Evolutionary conservation across 2,888 invertebrate genomes (phyloP).

Genomic region (Chloroclysta siterata): DNA sequence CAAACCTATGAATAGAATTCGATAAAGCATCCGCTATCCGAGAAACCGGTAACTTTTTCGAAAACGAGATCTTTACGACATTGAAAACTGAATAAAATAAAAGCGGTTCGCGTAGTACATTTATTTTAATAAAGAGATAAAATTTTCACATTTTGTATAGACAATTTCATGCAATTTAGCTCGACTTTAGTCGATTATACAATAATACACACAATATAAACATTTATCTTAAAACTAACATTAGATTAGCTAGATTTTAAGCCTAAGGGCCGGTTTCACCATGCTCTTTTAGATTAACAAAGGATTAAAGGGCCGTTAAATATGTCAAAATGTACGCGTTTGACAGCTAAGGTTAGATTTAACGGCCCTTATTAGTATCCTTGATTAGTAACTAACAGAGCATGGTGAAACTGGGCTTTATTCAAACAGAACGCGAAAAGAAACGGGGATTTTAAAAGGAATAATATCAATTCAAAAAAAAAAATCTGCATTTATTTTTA

Average conservation of each 20-base stretch:
- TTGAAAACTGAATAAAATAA: constrained; percentile 40
- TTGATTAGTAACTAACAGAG: too few relatives aligned
- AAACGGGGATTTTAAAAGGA: neutral
- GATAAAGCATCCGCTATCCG: neutral
- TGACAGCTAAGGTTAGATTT: too few relatives aligned
- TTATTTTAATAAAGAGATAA: constrained; percentile 82
- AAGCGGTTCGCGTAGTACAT: constrained; percentile 81
- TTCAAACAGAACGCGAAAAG: constrained; percentile 1
- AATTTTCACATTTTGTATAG: constrained; percentile 81
- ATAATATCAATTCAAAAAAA: neutral
- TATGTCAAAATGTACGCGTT: too few relatives aligned
- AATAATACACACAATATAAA: constrained; percentile 64
- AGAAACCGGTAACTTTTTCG: too few relatives aligned
- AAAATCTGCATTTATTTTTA: neutral
- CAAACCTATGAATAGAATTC: neutral
- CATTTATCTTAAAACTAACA: constrained; percentile 54
- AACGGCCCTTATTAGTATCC: too few relatives aligned
- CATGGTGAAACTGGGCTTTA: too few relatives aligned
- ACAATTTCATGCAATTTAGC: constrained; percentile 71
- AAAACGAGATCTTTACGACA: neutral
- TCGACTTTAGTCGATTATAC: constrained; percentile 57
- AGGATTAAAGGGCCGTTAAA: too few relatives aligned
- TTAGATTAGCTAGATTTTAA: constrained; percentile 44
- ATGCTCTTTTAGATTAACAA: too few relatives aligned
- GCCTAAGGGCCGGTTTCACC: too few relatives aligned